phyloP scores from a whole-genome alignment of 1,140 invertebrate genomes.

The Drosophila lini region DNA sequence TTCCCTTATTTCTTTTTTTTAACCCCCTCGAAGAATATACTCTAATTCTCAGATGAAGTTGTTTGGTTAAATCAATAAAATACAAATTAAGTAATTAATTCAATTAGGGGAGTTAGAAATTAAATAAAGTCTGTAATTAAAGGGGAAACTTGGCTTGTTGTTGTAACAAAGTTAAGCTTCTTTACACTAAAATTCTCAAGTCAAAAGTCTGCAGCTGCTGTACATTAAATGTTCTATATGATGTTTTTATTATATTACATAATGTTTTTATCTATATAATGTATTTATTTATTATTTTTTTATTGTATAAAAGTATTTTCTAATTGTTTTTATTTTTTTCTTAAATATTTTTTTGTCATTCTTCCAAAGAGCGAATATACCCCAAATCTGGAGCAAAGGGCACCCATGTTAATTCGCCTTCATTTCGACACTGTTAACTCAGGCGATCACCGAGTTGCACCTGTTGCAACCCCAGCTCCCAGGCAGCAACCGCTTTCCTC shows the following conservation, averaged over 20 bases:
- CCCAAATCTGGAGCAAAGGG: background rate
- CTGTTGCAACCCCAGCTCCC: constrained; percentile 34
- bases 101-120: too few species aligned
- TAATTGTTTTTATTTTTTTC: too few species aligned
- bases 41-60: background rate
- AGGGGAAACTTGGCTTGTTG: background rate
- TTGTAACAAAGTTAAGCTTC: too few species aligned
- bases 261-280: too few species aligned
- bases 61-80: background rate
- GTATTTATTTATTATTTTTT: too few species aligned
- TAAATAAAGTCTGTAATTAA: too few species aligned
- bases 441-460: constrained; percentile 36
- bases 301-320: too few species aligned
- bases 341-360: background rate
- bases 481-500: constrained; percentile 3
- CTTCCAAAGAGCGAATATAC: background rate
- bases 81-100: background rate
- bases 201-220: too few species aligned
- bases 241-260: too few species aligned
- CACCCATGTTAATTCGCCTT: constrained; percentile 32
- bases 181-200: background rate
- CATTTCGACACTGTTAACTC: constrained; percentile 38
- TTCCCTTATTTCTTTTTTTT: background rate
- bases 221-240: too few species aligned
- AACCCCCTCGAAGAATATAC: background rate